Conservation (phyloP, 2,113 vertebrate genomes). For the human (Homo sapiens) region DNA sequence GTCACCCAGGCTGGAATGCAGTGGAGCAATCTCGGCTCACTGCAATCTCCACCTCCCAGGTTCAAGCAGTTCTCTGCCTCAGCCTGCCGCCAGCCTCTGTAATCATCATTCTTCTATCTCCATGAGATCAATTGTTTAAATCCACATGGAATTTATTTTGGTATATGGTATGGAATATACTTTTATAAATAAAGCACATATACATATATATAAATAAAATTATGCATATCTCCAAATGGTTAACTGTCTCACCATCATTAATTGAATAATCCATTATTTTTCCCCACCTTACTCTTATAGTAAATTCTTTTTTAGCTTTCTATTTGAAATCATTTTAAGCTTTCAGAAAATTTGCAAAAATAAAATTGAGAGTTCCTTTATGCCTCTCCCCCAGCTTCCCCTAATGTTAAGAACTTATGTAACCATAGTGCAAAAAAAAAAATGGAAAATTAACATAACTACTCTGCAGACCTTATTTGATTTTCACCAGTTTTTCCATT, state of each 20-base stretch:
- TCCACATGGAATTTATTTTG: slow-evolving; percentile 38
- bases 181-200: slow-evolving; percentile 48
- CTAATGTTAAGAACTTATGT: not conserved
- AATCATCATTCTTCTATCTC: too few relatives aligned
- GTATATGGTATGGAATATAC: not conserved
- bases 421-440: not conserved
- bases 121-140: not conserved
- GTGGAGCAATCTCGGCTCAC: too few relatives aligned
- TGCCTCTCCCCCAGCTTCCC: not conserved
- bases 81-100: too few relatives aligned
- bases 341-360: slow-evolving; percentile 11
- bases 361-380: not conserved
- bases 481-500: not conserved
- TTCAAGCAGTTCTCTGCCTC: too few relatives aligned
- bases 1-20: too few relatives aligned
- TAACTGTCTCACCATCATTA: not conserved
- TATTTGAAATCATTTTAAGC: slow-evolving; percentile 25
- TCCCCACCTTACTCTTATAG: not conserved
- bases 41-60: too few relatives aligned
- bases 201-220: not conserved
- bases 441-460: not conserved
- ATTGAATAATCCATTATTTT: not conserved
- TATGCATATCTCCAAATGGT: slow-evolving; percentile 26
- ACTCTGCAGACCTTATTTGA: not conserved
- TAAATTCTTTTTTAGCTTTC: not conserved